Evolutionary conservation across 2,113 vertebrate genomes (phyloP), one percentile per base, ranked within the genome.

Genomic region (Columba livia): DNA sequence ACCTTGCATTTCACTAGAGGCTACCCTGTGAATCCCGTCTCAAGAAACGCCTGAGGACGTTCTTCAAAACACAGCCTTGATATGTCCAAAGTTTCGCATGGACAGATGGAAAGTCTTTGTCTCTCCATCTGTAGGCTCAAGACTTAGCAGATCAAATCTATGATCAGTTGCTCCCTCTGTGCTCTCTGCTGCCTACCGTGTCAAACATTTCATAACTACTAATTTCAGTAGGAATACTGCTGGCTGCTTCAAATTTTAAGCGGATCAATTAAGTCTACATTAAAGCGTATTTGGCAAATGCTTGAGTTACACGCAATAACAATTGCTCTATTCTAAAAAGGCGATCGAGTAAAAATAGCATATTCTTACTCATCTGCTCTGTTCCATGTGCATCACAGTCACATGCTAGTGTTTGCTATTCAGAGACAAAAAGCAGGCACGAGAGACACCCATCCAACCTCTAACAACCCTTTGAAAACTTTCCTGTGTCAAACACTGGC

Each of bases 361-460:
- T 74, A 50, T 92, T 95, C 86, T 96, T 97, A 96, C 80, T 97
- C 93, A 95, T 95, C 62, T 85, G 81, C 85, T 69, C 72, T 86
- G 79, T 66, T 95, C 93, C 54, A 44, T 75, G 82, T 90, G 91
- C 92, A 94, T 93, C 91, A 94, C 53, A 83, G 79, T 93, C 95
- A 95, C 89, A 87, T 94, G 95, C 89, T 87, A 34, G 60, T 70
- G 93, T 94, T 79, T 90, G 77, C 95, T 96, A 94, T 93, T 95
- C 13, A 4, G 66, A 96, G 93, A 95, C 81, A 88, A 92, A 95
- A 95, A 89, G 80, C 79, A 92, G 80, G 84, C 65, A 92, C 5
- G 4, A 65, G 70, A 94, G 83, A 94, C 66, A 90, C 18, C 38
- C 50, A 90, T 70, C 78, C 73, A 90, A 75, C 44, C 40, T 70